Evolutionary conservation across 2,888 invertebrate genomes (phyloP).

Genomic region (Toxonevra muliebris): DNA sequence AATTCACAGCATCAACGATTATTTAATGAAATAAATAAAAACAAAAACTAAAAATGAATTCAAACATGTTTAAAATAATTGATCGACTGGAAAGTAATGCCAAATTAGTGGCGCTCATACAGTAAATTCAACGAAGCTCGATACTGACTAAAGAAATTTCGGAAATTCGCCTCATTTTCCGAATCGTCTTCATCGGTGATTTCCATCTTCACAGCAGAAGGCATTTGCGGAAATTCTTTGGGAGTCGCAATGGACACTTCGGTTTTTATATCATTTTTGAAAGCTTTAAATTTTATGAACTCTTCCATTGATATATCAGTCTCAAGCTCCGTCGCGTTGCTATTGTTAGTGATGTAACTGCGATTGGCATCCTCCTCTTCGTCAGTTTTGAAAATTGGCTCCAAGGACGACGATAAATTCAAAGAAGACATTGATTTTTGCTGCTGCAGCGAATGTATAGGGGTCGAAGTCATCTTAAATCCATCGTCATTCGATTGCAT

Average conservation of each 20-base stretch:
- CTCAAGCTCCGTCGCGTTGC: constrained; percentile 22
- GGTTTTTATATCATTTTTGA: constrained; percentile 8
- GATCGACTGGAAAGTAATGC: not conserved
- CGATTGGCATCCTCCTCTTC: constrained; percentile 36
- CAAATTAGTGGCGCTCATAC: constrained; percentile 46
- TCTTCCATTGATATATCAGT: constrained; percentile 49
- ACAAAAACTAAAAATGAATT: constrained; percentile 15
- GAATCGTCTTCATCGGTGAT: constrained; percentile 40
- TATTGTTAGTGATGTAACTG: constrained; percentile 11
- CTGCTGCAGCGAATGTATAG: constrained; percentile 1
- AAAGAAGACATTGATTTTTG: constrained; percentile 26
- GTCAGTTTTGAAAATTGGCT: constrained; percentile 46
- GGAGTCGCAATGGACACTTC: not conserved
- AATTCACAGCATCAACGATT: not conserved
- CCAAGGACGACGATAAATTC: constrained; percentile 41
- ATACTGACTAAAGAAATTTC: constrained; percentile 50
- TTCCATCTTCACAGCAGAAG: constrained; percentile 42
- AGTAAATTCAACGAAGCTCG: constrained; percentile 46
- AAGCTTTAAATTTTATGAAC: constrained; percentile 47
- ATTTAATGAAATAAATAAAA: constrained; percentile 10
- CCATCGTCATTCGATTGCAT: constrained; percentile 14
- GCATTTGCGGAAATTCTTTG: constrained; percentile 36
- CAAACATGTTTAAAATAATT: constrained; percentile 29
- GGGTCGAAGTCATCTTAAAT: constrained; percentile 19
- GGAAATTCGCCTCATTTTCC: constrained; percentile 49